phyloP scores from a whole-genome alignment of 2,888 invertebrate genomes.

The Dicycla oo region DNA sequence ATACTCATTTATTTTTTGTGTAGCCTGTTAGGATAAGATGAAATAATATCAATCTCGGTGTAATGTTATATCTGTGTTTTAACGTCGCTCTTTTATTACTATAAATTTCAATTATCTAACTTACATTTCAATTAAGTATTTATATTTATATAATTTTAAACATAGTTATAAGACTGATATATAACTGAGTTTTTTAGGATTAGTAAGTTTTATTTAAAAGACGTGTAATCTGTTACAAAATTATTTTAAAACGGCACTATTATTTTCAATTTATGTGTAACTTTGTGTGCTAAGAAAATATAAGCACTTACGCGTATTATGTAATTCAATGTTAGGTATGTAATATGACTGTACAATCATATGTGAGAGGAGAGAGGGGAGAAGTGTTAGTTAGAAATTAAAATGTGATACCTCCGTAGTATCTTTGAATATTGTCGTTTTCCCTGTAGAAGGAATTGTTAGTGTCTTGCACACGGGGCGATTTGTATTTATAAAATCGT shows the following conservation, averaged over 20 bases:
- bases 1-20: constrained; percentile 78
- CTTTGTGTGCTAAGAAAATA: constrained; percentile 72
- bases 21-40: constrained; percentile 83
- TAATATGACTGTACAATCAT: constrained; percentile 68
- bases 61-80: constrained; percentile 71
- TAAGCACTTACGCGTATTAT: constrained; percentile 66
- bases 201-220: constrained; percentile 66
- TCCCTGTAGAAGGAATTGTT: constrained; percentile 75
- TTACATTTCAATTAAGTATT: constrained; percentile 68
- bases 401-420: constrained; percentile 81
- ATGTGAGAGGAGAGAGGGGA: constrained; percentile 55
- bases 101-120: constrained; percentile 68
- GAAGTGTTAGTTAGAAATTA: constrained; percentile 73
- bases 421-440: constrained; percentile 72
- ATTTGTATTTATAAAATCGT: constrained; percentile 54
- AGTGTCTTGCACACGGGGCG: constrained; percentile 56
- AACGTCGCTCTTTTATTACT: constrained; percentile 68
- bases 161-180: constrained; percentile 89
- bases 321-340: constrained; percentile 75
- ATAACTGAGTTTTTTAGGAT: constrained; percentile 78
- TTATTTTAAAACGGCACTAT: constrained; percentile 82
- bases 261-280: constrained; percentile 70
- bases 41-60: constrained; percentile 72
- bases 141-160: constrained; percentile 73
- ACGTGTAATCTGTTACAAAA: constrained; percentile 60